phyloP scores from a whole-genome alignment of 2,888 invertebrate species.

The Nysson spinosus region DNA sequence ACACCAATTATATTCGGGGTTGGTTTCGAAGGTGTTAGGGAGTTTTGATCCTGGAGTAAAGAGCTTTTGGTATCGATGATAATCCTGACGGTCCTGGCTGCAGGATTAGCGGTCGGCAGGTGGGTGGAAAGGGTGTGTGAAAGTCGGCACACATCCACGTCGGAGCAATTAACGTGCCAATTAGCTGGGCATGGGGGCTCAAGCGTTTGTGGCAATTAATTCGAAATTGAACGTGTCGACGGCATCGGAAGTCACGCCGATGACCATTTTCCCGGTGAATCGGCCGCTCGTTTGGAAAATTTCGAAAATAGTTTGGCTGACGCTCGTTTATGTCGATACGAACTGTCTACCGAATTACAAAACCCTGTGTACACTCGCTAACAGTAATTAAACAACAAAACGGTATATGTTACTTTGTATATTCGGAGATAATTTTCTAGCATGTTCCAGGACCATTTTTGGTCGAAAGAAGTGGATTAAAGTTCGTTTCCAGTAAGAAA shows the following conservation, averaged over 20 bases:
- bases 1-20: too few species aligned
- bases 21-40: too few species aligned
- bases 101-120: slow-evolving; percentile 26
- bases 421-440: too few species aligned
- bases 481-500: too few species aligned
- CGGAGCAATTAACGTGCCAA: slow-evolving; percentile 68
- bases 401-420: too few species aligned
- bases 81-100: slow-evolving; percentile 32
- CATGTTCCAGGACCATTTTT: too few species aligned
- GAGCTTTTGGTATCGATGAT: slow-evolving; percentile 16
- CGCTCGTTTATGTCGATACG: neutral
- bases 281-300: neutral
- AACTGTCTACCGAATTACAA: too few species aligned
- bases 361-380: too few species aligned
- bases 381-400: too few species aligned
- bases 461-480: too few species aligned
- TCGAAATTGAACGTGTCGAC: slow-evolving; percentile 61
- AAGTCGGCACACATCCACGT: slow-evolving; percentile 17
- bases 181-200: slow-evolving; percentile 51
- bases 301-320: neutral
- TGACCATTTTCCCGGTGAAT: slow-evolving; percentile 8
- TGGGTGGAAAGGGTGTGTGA: neutral
- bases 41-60: too few species aligned
- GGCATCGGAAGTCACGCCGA: slow-evolving; percentile 54
- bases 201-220: slow-evolving; percentile 62